phyloP scores from a whole-genome alignment of 2,797 vertebrate species.

The Clarias fuscus region DNA sequence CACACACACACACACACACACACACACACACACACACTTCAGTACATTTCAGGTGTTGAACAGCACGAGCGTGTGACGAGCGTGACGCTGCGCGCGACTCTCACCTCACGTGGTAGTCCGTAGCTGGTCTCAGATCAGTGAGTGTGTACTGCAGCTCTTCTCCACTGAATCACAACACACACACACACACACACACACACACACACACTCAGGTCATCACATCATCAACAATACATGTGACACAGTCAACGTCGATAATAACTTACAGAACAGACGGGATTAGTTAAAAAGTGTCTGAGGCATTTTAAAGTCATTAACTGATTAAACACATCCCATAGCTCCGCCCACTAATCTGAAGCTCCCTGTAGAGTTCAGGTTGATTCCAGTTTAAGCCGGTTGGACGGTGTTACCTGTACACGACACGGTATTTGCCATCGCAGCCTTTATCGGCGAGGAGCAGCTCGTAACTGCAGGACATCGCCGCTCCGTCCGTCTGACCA shows the following conservation, averaged over 20 bases:
- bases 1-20: conserved; percentile 29
- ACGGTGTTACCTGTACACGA: conserved; percentile 80
- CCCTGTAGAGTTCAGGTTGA: not conserved
- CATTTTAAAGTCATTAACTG: not conserved
- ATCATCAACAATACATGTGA: not conserved
- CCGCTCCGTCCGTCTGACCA: conserved; percentile 69
- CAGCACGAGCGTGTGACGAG: not conserved
- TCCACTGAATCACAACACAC: conserved; percentile 69
- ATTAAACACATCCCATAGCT: not conserved
- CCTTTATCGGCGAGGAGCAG: conserved; percentile 85
- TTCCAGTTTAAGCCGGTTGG: not conserved
- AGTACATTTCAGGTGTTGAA: not conserved
- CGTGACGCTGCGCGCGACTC: conserved; percentile 37
- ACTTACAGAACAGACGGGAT: not conserved
- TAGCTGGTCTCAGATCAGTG: conserved; percentile 85
- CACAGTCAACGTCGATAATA: not conserved
- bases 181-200: not conserved
- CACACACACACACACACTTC: conserved; percentile 14
- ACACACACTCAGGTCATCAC: not conserved
- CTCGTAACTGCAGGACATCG: conserved; percentile 80
- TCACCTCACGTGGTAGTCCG: conserved; percentile 86
- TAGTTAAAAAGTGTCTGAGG: not conserved
- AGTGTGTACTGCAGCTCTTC: conserved; percentile 85
- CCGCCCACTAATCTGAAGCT: not conserved
- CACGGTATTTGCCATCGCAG: conserved; percentile 81